Evolutionary conservation across 2,113 vertebrate species (phyloP), one percentile per base, ranked within the genome.

Genomic region (Archilochus colubris): DNA sequence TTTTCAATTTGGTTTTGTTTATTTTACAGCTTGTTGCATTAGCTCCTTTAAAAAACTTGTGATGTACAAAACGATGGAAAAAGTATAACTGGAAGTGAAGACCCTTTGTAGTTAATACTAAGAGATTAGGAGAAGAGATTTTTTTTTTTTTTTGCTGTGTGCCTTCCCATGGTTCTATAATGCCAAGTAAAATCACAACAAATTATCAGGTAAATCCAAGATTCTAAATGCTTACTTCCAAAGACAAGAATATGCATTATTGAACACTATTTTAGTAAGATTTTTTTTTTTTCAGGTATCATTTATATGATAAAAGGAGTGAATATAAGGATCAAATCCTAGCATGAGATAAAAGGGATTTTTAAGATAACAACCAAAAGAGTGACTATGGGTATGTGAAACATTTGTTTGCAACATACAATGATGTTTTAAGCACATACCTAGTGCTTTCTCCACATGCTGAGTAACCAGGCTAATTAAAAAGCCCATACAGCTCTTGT

Each of bases 401-500:
- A 94, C 95, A 97, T 98, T 98, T 98, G 96, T 97, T 97, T 98
- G 96, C 97, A 89, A 98, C 96, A 97, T 93, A 96, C 97, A 97
- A 96, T 97, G 95, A 97, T 98, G 98, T 98, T 98, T 97, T 95
- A 97, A 98, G 96, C 92, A 92, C 96, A 98, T 97, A 98, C 97
- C 98, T 98, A 98, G 96, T 97, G 97, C 97, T 97, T 98, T 98
- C 97, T 98, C 97, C 97, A 97, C 98, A 98, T 98, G 97, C 97
- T 95, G 97, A 97, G 98, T 98, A 98, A 98, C 97, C 97, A 98
- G 97, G 97, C 98, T 98, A 98, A 98, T 98, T 98, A 98, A 98
- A 98, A 98, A 98, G 97, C 97, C 97, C 92, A 91, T 98, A 98
- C 97, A 98, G 97, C 97, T 97, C 98, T 98, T 97, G 97, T 98